Percentiles rank a stretch among this genome's conserved stretches.
Evolutionary conservation across 1,140 invertebrate genomes (phyloP).

Genomic region (Sitobion miscanthi): DNA sequence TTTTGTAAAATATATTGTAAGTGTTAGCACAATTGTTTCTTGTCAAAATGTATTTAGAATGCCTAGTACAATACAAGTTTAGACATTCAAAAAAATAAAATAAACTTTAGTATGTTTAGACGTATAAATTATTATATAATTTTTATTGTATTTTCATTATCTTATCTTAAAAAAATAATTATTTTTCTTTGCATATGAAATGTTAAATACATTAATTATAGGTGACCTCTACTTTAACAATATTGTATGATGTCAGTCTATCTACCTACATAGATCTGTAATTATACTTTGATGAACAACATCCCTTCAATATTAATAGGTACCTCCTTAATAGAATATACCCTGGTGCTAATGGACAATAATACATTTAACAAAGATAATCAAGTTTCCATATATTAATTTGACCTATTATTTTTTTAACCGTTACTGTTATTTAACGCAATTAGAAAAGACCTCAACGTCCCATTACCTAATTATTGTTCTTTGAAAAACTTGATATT

Average conservation of each 20-base stretch:
- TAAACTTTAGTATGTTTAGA: not conserved
- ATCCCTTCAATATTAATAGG: not conserved
- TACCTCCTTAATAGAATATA: not conserved
- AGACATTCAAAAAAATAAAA: not conserved
- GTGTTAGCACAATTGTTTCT: too few species aligned
- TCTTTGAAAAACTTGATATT: not conserved
- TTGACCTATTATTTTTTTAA: not conserved
- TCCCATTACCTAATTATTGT: not conserved
- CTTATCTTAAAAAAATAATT: not conserved
- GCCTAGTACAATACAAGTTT: too few species aligned
- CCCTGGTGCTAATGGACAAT: not conserved
- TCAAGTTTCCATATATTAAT: not conserved
- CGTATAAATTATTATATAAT: not conserved
- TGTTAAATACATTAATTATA: not conserved
- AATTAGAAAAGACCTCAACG: not conserved
- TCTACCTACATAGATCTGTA: not conserved
- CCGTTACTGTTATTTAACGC: not conserved
- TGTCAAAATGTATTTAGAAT: too few species aligned
- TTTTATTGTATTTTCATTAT: not conserved
- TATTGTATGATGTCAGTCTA: not conserved
- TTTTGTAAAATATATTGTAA: too few species aligned
- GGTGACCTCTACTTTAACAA: not conserved
- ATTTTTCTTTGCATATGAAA: not conserved
- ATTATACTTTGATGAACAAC: not conserved
- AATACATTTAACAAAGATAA: not conserved